These are phyloP conservation scores for Phortica variegata DNA, from an alignment of 1,140 invertebrate genomes.

Conservation along the genomic window DNA sequence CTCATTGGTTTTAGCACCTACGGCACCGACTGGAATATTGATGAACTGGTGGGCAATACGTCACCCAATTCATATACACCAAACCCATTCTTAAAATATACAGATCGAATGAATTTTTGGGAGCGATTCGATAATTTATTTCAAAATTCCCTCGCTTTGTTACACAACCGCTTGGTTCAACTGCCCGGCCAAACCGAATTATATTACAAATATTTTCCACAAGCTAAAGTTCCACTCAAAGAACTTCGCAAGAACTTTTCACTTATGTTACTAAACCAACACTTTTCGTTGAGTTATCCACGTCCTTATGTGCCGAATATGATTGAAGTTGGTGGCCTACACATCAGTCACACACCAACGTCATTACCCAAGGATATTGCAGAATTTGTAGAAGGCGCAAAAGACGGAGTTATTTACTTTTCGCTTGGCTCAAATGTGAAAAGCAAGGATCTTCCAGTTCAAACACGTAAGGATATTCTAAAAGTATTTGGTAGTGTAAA, in stretches of 20 bases:
- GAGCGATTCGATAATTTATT: constrained; percentile 56
- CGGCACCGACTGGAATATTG: constrained; percentile 39
- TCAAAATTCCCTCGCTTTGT: constrained; percentile 5
- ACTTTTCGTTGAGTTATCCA: constrained; percentile 60
- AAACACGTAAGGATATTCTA: constrained; percentile 59
- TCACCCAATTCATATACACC: constrained; percentile 51
- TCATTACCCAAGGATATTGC: constrained; percentile 58
- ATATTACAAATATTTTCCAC: constrained; percentile 46
- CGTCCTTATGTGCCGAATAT: constrained; percentile 60
- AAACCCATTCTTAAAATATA: constrained; percentile 29
- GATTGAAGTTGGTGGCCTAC: constrained; percentile 64
- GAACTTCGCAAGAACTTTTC: constrained; percentile 56
- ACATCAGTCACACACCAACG: constrained; percentile 51
- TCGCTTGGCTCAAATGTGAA: constrained; percentile 66
- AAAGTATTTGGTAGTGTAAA: constrained; percentile 62
- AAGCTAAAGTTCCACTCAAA: constrained; percentile 48
- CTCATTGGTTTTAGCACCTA: constrained; percentile 48
- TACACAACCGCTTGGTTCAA: constrained; percentile 25
- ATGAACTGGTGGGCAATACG: constrained; percentile 52
- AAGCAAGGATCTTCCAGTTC: constrained; percentile 59
- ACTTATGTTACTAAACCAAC: constrained; percentile 62
- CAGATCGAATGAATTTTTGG: constrained; percentile 56
- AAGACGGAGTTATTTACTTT: constrained; percentile 64
- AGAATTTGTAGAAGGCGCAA: constrained; percentile 61
- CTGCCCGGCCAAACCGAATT: constrained; percentile 41